Base-by-base conservation (phyloP, 2,888 invertebrate species). In the Pyrochroa serraticornis region DNA sequence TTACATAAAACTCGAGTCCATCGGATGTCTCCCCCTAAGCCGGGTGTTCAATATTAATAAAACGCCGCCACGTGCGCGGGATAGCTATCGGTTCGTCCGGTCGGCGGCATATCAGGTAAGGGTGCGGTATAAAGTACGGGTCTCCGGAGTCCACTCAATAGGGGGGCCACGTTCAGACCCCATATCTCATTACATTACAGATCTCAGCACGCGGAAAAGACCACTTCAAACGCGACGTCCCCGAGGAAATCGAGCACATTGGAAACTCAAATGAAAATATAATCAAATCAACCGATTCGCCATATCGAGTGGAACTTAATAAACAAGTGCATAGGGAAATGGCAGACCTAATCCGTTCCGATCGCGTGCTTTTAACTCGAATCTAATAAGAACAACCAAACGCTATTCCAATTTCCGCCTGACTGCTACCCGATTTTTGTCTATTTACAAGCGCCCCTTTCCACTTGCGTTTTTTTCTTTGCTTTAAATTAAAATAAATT, bases 211-310 rank as follows among this genome's bases (percentile, higher is more conserved):
- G 60, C 61, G 61, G 58, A 65, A 65, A 65, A 65, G 60, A 62
- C 58, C 60, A 55, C 62, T 60, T 60, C 61, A 63, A 47, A 64
- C 62, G 50, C 65, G 58, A 53, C 62, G 59, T 73, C 74, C 73
- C 74, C 22, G 37, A 72, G 74, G 74, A 74, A 75, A 75, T 75
- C 70, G 69, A 70, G 71, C 71, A 69, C 62, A 67, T 67, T 66
- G 63, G 69, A 67, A 70, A 68, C 64, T 65, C 69, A 70, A 71
- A 73, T 73, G 71, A 71, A 73, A 74, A 70, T 70, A 69, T 74
- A 74, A 74, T 74, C 71, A 70, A 73, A 72, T 73, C 70, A 73
- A 72, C 71, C 66, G 68, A 72, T 74, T 71, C 65, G 68, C 66
- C 68, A 69, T 72, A 71, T 72, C 66, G 66, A 70, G 71, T 71